These are phyloP conservation scores for Erebia palarica DNA, from an alignment of 2,888 invertebrate species.

Conservation along the genomic window DNA sequence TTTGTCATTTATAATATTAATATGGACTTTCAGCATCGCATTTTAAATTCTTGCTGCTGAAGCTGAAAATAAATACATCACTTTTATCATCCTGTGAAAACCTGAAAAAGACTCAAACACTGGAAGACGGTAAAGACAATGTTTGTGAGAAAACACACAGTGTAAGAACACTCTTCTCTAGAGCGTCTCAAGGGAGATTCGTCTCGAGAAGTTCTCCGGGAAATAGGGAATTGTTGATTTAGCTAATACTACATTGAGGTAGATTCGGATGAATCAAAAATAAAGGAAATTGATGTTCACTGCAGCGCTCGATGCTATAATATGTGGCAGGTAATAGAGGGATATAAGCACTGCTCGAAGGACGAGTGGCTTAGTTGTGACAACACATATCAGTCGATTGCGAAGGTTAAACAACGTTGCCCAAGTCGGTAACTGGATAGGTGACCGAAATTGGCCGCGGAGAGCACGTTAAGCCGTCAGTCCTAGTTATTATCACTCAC, in stretches of 20 bases:
- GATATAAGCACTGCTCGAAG: too few relatives aligned
- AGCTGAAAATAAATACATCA: not conserved
- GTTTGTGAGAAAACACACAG: constrained; percentile 1
- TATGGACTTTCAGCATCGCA: too few relatives aligned
- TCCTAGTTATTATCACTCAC: too few relatives aligned
- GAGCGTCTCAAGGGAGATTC: constrained; percentile 5
- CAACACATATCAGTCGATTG: too few relatives aligned
- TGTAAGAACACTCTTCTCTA: not conserved
- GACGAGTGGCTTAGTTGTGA: too few relatives aligned
- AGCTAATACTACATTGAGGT: not conserved
- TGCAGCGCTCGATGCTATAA: not conserved
- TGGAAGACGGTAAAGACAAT: not conserved
- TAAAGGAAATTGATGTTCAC: not conserved
- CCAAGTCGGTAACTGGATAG: too few relatives aligned
- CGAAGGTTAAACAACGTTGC: too few relatives aligned
- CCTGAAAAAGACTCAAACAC: not conserved
- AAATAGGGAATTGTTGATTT: constrained; percentile 17
- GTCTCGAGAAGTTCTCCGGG: not conserved
- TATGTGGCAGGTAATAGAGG: too few relatives aligned
- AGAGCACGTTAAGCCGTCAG: too few relatives aligned
- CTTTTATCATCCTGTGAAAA: not conserved
- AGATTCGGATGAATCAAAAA: not conserved
- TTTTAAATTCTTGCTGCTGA: not conserved
- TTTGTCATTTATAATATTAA: too few relatives aligned
- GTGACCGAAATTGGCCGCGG: too few relatives aligned